phyloP scores from a whole-genome alignment of 2,797 vertebrate species.

The Pantherophis alleghaniensis region DNA sequence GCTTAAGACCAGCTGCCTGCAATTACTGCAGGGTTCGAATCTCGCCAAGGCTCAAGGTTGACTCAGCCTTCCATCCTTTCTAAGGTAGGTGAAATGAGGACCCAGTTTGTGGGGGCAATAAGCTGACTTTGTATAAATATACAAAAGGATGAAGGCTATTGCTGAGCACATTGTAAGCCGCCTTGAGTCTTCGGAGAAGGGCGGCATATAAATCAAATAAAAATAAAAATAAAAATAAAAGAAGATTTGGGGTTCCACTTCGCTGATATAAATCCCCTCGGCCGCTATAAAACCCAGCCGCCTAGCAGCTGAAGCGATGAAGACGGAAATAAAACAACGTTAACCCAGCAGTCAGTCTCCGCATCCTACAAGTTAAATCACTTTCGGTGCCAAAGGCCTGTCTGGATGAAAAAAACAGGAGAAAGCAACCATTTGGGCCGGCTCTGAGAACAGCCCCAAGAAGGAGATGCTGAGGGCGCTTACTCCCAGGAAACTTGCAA shows the following conservation, averaged over 20 bases:
- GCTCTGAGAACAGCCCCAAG: background rate
- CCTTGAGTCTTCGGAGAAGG: too few species aligned
- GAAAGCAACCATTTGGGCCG: background rate
- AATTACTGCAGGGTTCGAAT: too few species aligned
- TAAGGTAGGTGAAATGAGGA: too few species aligned
- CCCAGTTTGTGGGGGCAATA: too few species aligned
- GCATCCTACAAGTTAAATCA: background rate
- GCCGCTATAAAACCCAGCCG: background rate
- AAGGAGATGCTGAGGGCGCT: background rate
- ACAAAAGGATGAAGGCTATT: too few species aligned
- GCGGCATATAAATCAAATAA: too few species aligned
- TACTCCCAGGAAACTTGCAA: background rate
- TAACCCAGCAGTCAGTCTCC: background rate
- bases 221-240: too few species aligned
- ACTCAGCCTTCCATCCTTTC: too few species aligned
- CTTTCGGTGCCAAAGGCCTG: background rate
- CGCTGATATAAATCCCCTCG: background rate
- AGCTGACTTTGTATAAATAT: too few species aligned
- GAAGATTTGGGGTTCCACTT: background rate
- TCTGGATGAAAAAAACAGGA: background rate
- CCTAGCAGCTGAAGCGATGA: background rate
- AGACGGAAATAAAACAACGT: background rate
- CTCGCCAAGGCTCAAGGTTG: too few species aligned
- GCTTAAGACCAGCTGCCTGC: too few species aligned
- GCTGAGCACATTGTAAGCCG: too few species aligned